phyloP scores from a whole-genome alignment of 2,113 vertebrate species.

The Cavia porcellus region DNA sequence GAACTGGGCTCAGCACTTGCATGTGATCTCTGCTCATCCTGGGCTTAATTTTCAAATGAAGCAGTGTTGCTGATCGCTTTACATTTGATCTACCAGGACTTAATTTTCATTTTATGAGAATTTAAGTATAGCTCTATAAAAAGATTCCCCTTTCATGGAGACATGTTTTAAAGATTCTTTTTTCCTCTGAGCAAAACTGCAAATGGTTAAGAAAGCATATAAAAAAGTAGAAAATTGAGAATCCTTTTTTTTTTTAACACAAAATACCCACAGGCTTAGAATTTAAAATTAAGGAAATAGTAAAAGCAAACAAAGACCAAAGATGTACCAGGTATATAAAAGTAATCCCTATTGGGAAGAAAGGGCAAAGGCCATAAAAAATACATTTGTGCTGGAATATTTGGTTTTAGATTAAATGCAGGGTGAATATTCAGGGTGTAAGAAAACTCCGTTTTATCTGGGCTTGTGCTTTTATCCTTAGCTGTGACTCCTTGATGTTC shows the following conservation, averaged over 20 bases:
- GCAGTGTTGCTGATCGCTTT: neutral
- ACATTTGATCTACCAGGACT: neutral
- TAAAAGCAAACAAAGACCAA: slow-evolving; percentile 32
- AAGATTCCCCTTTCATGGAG: neutral
- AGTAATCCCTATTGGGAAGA: neutral
- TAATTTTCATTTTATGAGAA: neutral
- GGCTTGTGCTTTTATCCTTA: neutral
- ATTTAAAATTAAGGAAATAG: slow-evolving; percentile 72
- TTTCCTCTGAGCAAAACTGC: neutral
- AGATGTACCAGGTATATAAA: slow-evolving; percentile 1
- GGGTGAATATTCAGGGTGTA: neutral
- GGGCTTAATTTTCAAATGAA: neutral
- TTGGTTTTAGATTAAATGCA: slow-evolving; percentile 53
- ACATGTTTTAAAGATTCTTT: neutral
- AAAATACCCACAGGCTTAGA: neutral
- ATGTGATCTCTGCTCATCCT: neutral
- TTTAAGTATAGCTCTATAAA: neutral
- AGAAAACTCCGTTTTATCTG: slow-evolving; percentile 42
- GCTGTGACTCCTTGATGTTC: slow-evolving; percentile 79
- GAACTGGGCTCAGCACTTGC: neutral
- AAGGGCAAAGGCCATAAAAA: slow-evolving; percentile 2
- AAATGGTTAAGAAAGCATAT: slow-evolving; percentile 48
- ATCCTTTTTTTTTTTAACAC: slow-evolving; percentile 5
- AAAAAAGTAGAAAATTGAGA: slow-evolving; percentile 3
- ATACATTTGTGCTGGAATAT: neutral